Evolutionary conservation across 2,888 invertebrate species (phyloP), one percentile per base, ranked within the genome.

Genomic region (Girardia tigrina): DNA sequence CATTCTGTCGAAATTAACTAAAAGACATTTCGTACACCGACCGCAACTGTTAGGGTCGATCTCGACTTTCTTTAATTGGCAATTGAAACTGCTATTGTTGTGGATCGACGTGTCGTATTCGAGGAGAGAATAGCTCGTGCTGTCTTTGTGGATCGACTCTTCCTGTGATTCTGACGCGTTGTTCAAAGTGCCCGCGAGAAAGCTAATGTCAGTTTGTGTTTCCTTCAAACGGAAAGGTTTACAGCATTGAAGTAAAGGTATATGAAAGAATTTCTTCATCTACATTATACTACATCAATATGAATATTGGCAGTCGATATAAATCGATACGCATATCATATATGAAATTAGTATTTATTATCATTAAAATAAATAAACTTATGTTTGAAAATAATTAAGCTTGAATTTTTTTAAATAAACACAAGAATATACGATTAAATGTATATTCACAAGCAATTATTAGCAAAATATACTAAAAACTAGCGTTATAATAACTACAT

Each of bases 1-100:
- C 56, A 20, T 56, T 16, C n/a, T 4, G 56, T 56, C 56, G 4
- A 56, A 56, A n/a, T 56, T 56, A 56, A 56, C 56, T 12, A 56
- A n/a, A 6, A 56, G 23, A n/a, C 56, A 56, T 56, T 56, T 56
- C 23, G 56, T 56, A 16, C 56, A 56, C n/a, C n/a, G 56, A 56
- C 56, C 56, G n/a, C 56, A 56, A 56, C 56, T 56, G n/a, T 56
- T 56, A 8, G 56, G 56, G n/a, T 56, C 56, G 6, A 23, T n/a
- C 4, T 56, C 56, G n/a, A 8, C 23, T n/a, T 56, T 56, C n/a
- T 56, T 56, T 2, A 56, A n/a, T 16, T n/a, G n/a, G n/a, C n/a
- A n/a, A 56, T 56, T 56, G n/a, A n/a, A 56, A 56, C 56, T 56
- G 56, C 56, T 56, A 56, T 56, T 56, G n/a, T 56, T 56, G 6